phyloP scores from a whole-genome alignment of 2,113 vertebrate species.

The Phasianus colchicus region DNA sequence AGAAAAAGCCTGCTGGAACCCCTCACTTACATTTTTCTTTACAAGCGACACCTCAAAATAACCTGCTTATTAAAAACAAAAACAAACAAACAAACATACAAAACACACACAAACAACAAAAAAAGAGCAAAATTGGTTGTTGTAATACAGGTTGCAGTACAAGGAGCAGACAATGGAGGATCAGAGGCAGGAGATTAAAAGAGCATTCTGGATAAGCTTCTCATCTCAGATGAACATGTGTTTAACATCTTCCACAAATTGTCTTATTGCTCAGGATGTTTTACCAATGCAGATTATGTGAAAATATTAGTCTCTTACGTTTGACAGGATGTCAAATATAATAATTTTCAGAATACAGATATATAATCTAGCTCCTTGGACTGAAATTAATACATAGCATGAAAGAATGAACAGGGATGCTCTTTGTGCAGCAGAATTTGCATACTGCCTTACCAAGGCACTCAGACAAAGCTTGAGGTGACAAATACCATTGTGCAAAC shows the following conservation, averaged over 20 bases:
- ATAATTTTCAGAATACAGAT: background rate
- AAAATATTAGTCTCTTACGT: background rate
- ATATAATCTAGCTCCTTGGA: background rate
- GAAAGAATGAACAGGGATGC: background rate
- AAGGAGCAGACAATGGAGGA: background rate
- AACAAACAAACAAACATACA: background rate
- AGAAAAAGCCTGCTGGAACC: background rate
- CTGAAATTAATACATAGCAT: background rate
- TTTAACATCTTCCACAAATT: background rate
- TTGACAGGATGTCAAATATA: background rate
- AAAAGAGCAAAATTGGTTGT: background rate
- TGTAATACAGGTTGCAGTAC: background rate
- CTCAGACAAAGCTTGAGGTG: background rate
- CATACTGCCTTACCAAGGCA: accelerated
- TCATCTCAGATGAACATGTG: background rate
- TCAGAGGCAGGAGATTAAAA: background rate
- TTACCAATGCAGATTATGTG: background rate
- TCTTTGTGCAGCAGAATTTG: background rate
- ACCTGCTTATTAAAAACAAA: background rate
- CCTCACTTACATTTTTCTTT: background rate
- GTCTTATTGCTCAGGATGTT: background rate
- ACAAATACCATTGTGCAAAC: background rate
- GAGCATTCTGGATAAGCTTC: background rate
- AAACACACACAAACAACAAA: too few species aligned
- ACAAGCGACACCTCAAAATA: background rate